Conservation (phyloP, 2,888 invertebrate species). For the Rutpela maculata region DNA sequence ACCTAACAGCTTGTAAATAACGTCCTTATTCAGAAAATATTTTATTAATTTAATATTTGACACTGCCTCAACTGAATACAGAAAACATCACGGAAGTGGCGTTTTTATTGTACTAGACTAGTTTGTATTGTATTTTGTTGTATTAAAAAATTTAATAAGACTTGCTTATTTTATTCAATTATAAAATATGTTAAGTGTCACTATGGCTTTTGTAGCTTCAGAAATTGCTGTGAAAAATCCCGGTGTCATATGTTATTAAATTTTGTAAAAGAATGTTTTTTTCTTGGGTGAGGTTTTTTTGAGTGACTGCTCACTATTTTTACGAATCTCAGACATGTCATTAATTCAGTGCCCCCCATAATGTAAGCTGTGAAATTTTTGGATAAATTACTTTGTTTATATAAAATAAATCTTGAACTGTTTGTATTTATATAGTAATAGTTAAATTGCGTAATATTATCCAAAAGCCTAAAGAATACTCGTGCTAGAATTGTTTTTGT, state of each 20-base stretch:
- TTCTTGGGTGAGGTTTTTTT: slow-evolving; percentile 34
- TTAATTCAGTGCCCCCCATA: slow-evolving; percentile 30
- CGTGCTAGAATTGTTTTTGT: slow-evolving; percentile 33
- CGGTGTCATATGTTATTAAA: slow-evolving; percentile 1
- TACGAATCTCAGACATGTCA: slow-evolving; percentile 33
- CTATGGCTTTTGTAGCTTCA: neutral
- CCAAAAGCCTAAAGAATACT: slow-evolving; percentile 41
- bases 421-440: slow-evolving; percentile 43
- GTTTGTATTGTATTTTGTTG: neutral
- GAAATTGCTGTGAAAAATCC: neutral
- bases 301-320: slow-evolving; percentile 24
- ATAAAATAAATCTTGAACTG: slow-evolving; percentile 33
- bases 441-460: slow-evolving; percentile 38
- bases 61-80: neutral
- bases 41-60: slow-evolving; percentile 12
- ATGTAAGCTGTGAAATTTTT: slow-evolving; percentile 43
- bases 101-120: neutral
- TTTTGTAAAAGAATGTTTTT: slow-evolving; percentile 13
- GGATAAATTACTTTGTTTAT: slow-evolving; percentile 41
- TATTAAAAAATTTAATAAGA: slow-evolving; percentile 6
- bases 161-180: slow-evolving; percentile 52
- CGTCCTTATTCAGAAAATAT: slow-evolving; percentile 36
- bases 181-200: slow-evolving; percentile 53
- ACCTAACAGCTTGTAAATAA: slow-evolving; percentile 26
- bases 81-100: neutral